Evolutionary conservation across 2,113 vertebrate genomes (phyloP).

Genomic region (Oncorhynchus tshawytscha): DNA sequence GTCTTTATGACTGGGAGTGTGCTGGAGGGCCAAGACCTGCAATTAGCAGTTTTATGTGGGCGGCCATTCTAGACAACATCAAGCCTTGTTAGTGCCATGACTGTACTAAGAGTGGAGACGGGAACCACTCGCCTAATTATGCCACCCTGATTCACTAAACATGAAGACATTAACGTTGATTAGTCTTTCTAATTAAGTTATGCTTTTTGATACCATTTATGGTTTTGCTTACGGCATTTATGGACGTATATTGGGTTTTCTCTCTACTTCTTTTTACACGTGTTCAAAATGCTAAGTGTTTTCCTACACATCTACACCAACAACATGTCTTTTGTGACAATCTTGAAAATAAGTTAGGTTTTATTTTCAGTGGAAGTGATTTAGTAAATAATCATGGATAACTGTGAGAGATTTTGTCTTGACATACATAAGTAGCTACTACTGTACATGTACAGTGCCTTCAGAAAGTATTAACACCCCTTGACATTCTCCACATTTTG

Average conservation of each 20-base stretch:
- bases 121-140: conserved; percentile 65
- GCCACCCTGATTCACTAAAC: conserved; percentile 67
- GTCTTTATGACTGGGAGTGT: conserved; percentile 69
- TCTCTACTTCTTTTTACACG: conserved; percentile 54
- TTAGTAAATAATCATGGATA: too few relatives aligned
- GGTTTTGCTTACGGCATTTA: conserved; percentile 65
- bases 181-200: conserved; percentile 79
- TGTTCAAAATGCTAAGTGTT: conserved; percentile 42
- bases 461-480: too few relatives aligned
- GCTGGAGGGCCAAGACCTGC: conserved; percentile 74
- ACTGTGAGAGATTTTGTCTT: too few relatives aligned
- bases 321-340: too few relatives aligned
- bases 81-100: conserved; percentile 68
- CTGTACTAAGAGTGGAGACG: conserved; percentile 58
- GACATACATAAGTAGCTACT: too few relatives aligned
- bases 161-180: conserved; percentile 78
- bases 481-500: too few relatives aligned
- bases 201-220: conserved; percentile 70
- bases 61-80: conserved; percentile 70
- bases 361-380: too few relatives aligned
- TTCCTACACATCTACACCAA: too few relatives aligned
- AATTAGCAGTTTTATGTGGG: conserved; percentile 78
- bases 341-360: too few relatives aligned
- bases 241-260: conserved; percentile 76
- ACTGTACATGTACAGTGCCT: too few relatives aligned